Conservation (phyloP, 2,113 vertebrate genomes). For the Brachionichthys hirsutus region DNA sequence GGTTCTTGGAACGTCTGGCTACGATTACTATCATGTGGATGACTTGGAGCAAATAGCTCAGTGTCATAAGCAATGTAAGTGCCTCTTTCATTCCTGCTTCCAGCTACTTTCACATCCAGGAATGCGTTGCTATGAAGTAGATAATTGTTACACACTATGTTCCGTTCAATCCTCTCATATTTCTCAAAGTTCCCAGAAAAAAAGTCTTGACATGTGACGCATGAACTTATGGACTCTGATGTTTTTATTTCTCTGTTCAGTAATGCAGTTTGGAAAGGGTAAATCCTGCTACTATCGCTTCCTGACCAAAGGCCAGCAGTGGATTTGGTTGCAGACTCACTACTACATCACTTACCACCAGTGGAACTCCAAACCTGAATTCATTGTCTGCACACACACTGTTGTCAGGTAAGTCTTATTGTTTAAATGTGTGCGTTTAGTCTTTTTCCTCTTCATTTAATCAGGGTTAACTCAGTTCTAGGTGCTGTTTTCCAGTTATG, state of each 20-base stretch:
- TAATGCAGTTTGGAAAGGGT: conserved; percentile 89
- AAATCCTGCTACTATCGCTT: conserved; percentile 91
- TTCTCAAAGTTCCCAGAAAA: background rate
- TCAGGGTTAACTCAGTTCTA: background rate
- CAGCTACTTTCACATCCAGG: background rate
- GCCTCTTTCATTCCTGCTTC: background rate
- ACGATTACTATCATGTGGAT: conserved; percentile 90
- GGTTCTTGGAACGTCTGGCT: conserved; percentile 87
- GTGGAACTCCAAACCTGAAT: conserved; percentile 92
- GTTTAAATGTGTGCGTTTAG: background rate
- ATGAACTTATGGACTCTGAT: background rate
- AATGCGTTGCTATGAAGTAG: background rate
- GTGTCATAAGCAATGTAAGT: conserved; percentile 89
- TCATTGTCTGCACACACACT: conserved; percentile 88
- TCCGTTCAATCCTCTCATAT: no score
- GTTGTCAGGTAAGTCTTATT: conserved; percentile 79
- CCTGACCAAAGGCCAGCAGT: conserved; percentile 88
- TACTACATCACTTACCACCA: conserved; percentile 91
- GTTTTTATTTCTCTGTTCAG: conserved; percentile 56
- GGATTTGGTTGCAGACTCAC: conserved; percentile 88
- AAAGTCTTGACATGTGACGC: background rate
- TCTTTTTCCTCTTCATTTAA: background rate
- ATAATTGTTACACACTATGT: no score
- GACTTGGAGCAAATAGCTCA: conserved; percentile 88
- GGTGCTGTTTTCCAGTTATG: conserved; percentile 75